Evolutionary conservation across 1,140 invertebrate genomes (phyloP).

Genomic region (Conus betulinus): DNA sequence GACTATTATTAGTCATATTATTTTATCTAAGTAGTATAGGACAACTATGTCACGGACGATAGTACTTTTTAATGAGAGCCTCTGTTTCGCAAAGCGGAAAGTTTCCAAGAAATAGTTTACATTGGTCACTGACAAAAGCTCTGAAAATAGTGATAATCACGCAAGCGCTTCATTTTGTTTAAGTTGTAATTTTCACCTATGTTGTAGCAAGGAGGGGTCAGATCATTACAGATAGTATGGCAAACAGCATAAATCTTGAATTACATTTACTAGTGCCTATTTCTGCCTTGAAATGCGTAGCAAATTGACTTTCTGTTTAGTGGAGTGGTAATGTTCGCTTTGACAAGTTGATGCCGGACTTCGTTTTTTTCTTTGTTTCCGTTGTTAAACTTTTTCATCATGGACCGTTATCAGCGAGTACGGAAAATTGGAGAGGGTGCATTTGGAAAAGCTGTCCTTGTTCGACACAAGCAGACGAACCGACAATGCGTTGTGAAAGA

Average conservation of each 20-base stretch:
- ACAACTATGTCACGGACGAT: not conserved
- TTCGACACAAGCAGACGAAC: constrained; percentile 77
- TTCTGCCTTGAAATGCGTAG: too few relatives aligned
- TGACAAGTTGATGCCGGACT: not conserved
- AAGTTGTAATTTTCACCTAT: not conserved
- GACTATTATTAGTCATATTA: too few relatives aligned
- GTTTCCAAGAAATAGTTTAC: constrained; percentile 44
- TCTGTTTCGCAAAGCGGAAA: constrained; percentile 18
- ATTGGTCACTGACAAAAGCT: constrained; percentile 27
- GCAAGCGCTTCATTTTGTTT: not conserved
- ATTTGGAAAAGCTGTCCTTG: constrained; percentile 82
- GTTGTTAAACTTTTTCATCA: constrained; percentile 35
- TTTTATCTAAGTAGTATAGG: too few relatives aligned
- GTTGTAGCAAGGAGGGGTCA: not conserved
- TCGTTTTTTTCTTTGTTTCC: not conserved
- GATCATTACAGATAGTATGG: not conserved
- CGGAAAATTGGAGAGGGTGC: constrained; percentile 80
- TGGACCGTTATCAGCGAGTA: constrained; percentile 72
- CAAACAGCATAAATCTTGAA: not conserved
- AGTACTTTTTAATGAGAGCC: constrained; percentile 6
- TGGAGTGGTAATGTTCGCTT: not conserved
- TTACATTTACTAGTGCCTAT: not conserved
- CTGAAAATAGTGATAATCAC: not conserved
- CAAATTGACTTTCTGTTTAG: not conserved
- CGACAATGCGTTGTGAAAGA: constrained; percentile 82